Conservation (phyloP, 2,888 invertebrate genomes). For the Spialia ferax region DNA sequence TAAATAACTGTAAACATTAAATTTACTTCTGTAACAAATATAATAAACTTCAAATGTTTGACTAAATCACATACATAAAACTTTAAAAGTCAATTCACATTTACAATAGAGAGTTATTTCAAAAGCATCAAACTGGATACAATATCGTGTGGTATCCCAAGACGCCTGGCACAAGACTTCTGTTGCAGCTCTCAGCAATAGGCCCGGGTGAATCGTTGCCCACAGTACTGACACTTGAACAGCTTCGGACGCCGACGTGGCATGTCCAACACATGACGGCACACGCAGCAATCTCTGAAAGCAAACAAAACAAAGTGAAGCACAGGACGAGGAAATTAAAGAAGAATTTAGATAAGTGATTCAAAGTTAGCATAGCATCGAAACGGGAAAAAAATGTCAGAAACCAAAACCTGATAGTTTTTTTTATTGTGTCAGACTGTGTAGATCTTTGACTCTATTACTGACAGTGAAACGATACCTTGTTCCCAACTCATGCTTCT, state of each 20-base stretch:
- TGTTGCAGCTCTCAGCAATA: conserved; percentile 78
- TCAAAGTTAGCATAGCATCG: too few species aligned
- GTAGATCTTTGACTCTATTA: not conserved
- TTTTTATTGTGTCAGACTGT: too few species aligned
- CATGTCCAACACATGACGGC: conserved; percentile 62
- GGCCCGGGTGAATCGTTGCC: conserved; percentile 69
- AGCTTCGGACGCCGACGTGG: conserved; percentile 48
- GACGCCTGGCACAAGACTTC: conserved; percentile 58
- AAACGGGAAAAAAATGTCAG: too few species aligned
- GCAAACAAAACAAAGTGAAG: not conserved
- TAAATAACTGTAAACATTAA: too few species aligned
- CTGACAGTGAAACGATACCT: conserved; percentile 53
- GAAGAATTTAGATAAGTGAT: too few species aligned
- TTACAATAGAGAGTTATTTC: too few species aligned
- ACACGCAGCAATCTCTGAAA: conserved; percentile 70
- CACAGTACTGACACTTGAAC: conserved; percentile 69
- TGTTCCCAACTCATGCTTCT: conserved; percentile 61
- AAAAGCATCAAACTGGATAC: conserved; percentile 59
- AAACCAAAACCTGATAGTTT: too few species aligned
- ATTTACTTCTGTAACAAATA: too few species aligned
- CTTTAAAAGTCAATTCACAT: too few species aligned
- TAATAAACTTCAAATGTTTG: too few species aligned
- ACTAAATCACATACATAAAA: too few species aligned
- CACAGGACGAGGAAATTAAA: not conserved
- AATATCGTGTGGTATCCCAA: conserved; percentile 55